Evolutionary conservation across 1,140 invertebrate species (phyloP).

Genomic region (Cataglyphis hispanica): DNA sequence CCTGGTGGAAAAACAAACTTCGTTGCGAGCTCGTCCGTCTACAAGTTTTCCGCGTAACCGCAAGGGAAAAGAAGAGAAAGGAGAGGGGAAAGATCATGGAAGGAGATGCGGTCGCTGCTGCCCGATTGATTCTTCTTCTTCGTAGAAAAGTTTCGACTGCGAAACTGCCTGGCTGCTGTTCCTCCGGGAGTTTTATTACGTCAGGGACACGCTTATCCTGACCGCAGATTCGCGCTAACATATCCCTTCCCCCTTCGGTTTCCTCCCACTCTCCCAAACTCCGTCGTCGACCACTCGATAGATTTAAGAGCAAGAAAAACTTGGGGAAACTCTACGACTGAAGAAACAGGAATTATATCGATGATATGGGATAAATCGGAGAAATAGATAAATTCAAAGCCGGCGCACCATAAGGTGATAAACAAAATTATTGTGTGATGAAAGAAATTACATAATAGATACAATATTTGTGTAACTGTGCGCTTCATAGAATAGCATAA

Average conservation of each 20-base stretch:
- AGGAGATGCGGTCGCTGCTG: conserved; percentile 28
- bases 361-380: background rate
- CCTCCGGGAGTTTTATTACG: conserved; percentile 70
- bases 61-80: background rate
- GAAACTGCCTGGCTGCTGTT: conserved; percentile 54
- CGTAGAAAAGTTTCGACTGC: conserved; percentile 65
- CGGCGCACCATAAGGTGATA: background rate
- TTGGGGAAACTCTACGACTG: background rate
- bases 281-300: conserved; percentile 36
- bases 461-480: background rate
- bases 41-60: conserved; percentile 45
- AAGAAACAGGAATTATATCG: conserved; percentile 1
- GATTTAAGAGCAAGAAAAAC: conserved; percentile 46
- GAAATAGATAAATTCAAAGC: background rate
- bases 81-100: no score
- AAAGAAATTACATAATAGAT: background rate
- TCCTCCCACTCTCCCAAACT: background rate
- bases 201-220: conserved; percentile 68
- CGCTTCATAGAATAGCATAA: background rate
- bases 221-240: conserved; percentile 72
- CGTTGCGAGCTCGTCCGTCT: conserved; percentile 42
- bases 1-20: conserved; percentile 59
- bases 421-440: background rate
- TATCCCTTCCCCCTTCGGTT: conserved; percentile 30
- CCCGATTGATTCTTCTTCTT: conserved; percentile 69